Conservation (phyloP, 2,113 vertebrate species). For the Barbus barbus region DNA sequence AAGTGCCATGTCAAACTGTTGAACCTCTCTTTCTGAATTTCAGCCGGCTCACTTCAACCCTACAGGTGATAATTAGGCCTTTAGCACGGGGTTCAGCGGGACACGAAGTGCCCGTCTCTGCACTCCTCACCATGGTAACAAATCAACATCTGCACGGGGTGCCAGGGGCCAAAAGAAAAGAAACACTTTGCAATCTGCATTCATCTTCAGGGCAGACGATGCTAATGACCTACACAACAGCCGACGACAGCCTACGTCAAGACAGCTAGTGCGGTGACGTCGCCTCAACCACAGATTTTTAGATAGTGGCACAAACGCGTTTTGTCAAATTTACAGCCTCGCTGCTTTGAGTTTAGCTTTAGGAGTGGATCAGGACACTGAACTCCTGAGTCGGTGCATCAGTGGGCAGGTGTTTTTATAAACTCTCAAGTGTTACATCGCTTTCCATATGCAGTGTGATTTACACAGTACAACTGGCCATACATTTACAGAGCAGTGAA, state of each 20-base stretch:
- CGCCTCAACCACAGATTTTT: background rate
- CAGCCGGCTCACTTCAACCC: conserved; percentile 63
- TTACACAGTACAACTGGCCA: conserved; percentile 43
- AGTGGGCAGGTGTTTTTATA: conserved; percentile 32
- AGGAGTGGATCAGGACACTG: conserved; percentile 2
- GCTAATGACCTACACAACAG: conserved; percentile 58
- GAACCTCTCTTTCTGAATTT: conserved; percentile 68
- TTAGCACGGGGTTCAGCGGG: conserved; percentile 67
- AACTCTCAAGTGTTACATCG: conserved; percentile 27
- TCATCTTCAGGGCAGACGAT: conserved; percentile 54
- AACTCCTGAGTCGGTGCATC: conserved; percentile 14
- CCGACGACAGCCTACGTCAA: conserved; percentile 37
- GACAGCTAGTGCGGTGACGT: conserved; percentile 25
- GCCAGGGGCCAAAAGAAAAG: conserved; percentile 54
- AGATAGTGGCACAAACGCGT: conserved; percentile 20
- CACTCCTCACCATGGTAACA: conserved; percentile 71
- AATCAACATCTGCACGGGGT: conserved; percentile 63
- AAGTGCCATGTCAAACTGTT: conserved; percentile 69
- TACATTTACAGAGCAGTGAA: conserved; percentile 41
- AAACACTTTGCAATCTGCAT: conserved; percentile 61
- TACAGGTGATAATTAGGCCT: conserved; percentile 73
- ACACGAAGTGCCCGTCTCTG: conserved; percentile 55
- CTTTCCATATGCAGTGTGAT: conserved; percentile 39
- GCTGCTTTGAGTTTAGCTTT: conserved; percentile 27
- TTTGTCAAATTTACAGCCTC: conserved; percentile 19